Evolutionary conservation across 2,888 invertebrate species (phyloP).

Genomic region (Drosophila phalerata): DNA sequence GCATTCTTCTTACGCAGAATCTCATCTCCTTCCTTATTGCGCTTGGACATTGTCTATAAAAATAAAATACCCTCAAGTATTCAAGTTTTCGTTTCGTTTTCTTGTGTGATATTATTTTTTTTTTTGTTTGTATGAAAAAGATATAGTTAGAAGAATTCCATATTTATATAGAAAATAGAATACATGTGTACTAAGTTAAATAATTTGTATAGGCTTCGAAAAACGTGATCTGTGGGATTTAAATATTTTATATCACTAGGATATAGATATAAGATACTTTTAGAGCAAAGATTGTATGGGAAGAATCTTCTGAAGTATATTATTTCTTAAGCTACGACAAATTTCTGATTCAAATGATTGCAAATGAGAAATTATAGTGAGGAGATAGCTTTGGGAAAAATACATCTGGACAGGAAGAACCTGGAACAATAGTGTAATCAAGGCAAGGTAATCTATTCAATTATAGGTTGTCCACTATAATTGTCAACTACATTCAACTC

Average conservation of each 20-base stretch:
- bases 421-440: conserved; percentile 6
- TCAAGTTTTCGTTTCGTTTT: neutral
- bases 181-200: neutral
- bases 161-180: neutral
- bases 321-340: neutral
- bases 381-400: too few species aligned
- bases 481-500: neutral
- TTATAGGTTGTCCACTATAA: neutral
- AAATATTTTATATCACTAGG: too few species aligned
- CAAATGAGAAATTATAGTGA: too few species aligned
- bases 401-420: neutral
- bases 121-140: conserved; percentile 4
- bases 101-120: neutral
- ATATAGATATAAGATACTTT: too few species aligned
- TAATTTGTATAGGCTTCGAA: neutral
- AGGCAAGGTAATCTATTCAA: conserved; percentile 9
- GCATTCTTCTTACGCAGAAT: conserved; percentile 28
- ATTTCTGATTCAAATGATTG: neutral
- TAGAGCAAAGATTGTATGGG: too few species aligned
- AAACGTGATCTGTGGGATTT: too few species aligned
- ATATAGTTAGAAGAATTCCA: neutral
- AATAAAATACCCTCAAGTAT: neutral
- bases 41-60: conserved; percentile 41
- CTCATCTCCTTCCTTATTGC: conserved; percentile 40
- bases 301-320: neutral